Percentiles rank a stretch among this genome's conserved stretches.
phyloP scores from a whole-genome alignment of 2,797 vertebrate genomes.

The Morelia viridis region DNA sequence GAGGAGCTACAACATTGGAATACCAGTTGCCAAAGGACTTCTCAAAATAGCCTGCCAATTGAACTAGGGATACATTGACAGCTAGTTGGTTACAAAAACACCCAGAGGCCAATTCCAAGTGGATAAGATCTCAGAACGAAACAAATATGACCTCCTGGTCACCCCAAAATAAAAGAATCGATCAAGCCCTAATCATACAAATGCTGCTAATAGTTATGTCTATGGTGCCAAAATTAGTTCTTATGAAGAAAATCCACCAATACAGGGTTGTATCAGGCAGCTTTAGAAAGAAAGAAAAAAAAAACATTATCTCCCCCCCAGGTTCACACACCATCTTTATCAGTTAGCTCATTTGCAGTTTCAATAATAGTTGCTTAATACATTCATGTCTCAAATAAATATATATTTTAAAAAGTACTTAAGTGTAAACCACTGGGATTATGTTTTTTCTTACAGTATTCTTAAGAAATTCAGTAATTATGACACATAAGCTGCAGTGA shows the following conservation, averaged over 20 bases:
- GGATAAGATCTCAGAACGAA: conserved; percentile 43
- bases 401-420: conserved; percentile 24
- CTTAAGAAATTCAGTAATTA: not conserved
- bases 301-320: not conserved
- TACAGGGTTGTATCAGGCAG: conserved; percentile 42
- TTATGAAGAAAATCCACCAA: conserved; percentile 17
- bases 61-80: conserved; percentile 39
- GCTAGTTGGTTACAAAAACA: conserved; percentile 33
- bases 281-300: conserved; percentile 46
- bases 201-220: conserved; percentile 3
- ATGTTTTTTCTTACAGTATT: conserved; percentile 44
- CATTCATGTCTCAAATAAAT: conserved; percentile 42
- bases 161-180: conserved; percentile 42
- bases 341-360: conserved; percentile 57
- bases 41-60: conserved; percentile 43
- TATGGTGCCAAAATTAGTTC: conserved; percentile 33
- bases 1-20: conserved; percentile 12
- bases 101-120: conserved; percentile 30
- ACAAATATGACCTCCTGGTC: conserved; percentile 43
- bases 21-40: conserved; percentile 42
- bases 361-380: conserved; percentile 62
- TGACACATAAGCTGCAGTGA: conserved; percentile 60
- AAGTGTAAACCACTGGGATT: conserved; percentile 45
- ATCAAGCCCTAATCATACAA: conserved; percentile 35
- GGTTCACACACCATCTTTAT: conserved; percentile 9